A percentile compares a stretch with the other conserved stretches of the same genome.
Evolutionary conservation across 2,888 invertebrate species (phyloP).

Genomic region (Phaedon cochleariae): DNA sequence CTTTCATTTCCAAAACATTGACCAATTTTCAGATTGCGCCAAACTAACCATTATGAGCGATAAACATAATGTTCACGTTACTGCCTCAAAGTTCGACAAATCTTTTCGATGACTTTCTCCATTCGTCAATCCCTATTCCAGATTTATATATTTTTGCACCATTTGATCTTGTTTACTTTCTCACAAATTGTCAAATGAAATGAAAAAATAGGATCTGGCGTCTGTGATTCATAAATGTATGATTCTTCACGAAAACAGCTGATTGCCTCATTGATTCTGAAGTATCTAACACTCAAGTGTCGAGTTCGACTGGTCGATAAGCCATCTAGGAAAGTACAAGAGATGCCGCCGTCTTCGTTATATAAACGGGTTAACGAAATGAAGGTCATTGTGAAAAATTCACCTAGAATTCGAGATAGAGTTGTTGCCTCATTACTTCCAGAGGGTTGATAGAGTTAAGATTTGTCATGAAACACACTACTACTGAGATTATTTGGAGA

Average conservation of each 20-base stretch:
- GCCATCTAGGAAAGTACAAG: no score
- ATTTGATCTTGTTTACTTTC: constrained; percentile 31
- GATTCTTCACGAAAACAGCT: background rate
- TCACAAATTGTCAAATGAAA: constrained; percentile 20
- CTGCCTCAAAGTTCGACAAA: constrained; percentile 28
- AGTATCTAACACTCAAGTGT: no score
- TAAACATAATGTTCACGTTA: constrained; percentile 53
- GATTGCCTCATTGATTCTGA: background rate
- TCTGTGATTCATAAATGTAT: background rate
- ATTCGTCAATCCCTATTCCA: constrained; percentile 18
- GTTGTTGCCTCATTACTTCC: no score
- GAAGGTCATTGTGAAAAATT: no score
- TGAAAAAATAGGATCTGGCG: constrained; percentile 26
- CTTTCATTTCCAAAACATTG: constrained; percentile 60
- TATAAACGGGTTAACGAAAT: no score
- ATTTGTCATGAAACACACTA: no score
- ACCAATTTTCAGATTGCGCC: constrained; percentile 57
- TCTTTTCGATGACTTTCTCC: constrained; percentile 32
- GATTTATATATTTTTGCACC: constrained; percentile 32
- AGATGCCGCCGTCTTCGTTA: no score
- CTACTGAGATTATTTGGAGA: no score
- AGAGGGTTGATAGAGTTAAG: no score
- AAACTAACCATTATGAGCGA: constrained; percentile 60
- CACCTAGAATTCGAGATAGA: no score
- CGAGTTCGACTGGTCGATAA: no score